phyloP scores from a whole-genome alignment of 2,797 vertebrate genomes.

The Chelidonichthys spinosus region DNA sequence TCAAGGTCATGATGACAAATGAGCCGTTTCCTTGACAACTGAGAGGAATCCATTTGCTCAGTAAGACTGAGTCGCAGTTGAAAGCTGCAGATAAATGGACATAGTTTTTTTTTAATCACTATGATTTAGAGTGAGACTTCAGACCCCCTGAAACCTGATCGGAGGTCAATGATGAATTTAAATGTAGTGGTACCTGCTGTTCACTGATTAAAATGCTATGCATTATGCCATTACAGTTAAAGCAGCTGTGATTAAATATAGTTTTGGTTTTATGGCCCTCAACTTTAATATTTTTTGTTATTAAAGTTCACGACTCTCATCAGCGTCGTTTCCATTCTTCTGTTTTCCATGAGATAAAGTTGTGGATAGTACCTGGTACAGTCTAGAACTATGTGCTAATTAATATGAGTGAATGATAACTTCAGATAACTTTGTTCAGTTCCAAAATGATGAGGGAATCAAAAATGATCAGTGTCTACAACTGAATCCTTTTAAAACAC shows the following conservation, averaged over 20 bases:
- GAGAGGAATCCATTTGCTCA: neutral
- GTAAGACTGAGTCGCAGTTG: conserved; percentile 10
- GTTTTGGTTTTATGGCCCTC: neutral
- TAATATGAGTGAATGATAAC: conserved; percentile 1
- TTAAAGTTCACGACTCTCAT: neutral
- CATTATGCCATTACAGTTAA: neutral
- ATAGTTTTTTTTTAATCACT: no score
- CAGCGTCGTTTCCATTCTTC: neutral
- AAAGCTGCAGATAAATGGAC: neutral
- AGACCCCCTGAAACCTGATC: no score
- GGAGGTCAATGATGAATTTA: neutral
- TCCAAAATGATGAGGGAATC: conserved; percentile 10
- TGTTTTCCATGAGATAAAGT: neutral
- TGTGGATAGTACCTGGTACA: neutral
- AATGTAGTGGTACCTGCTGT: neutral
- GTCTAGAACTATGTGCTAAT: conserved; percentile 2
- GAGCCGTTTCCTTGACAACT: conserved; percentile 34
- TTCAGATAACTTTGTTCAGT: neutral
- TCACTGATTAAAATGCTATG: neutral
- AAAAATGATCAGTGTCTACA: neutral
- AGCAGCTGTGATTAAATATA: neutral
- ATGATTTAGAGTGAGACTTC: no score
- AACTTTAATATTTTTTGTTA: neutral
- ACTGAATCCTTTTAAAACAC: neutral
- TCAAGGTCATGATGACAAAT: conserved; percentile 14